Evolutionary conservation across 2,113 vertebrate genomes (phyloP).

Genomic region (Pangasianodon gigas): DNA sequence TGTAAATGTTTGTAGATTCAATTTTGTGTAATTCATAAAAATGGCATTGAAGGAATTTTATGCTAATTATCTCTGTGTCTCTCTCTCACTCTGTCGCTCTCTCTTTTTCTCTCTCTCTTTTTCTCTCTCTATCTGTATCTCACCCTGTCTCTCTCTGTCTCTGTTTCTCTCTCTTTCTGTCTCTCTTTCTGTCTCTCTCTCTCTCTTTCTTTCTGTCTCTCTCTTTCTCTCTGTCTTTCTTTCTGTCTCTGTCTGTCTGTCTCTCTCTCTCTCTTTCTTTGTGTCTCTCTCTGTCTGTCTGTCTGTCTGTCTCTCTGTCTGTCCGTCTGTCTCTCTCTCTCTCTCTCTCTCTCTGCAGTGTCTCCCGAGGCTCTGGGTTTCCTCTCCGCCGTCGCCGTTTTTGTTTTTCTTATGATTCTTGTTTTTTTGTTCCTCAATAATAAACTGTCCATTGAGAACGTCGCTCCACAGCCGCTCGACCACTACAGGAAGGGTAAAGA

Average conservation of each 20-base stretch:
- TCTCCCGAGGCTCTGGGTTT: conserved; percentile 97
- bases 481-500: conserved; percentile 82
- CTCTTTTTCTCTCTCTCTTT: neutral
- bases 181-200: neutral
- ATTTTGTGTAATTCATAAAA: neutral
- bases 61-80: neutral
- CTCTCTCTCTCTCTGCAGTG: conserved; percentile 76
- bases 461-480: conserved; percentile 85
- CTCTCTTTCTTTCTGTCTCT: neutral
- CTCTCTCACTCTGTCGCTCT: neutral
- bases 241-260: neutral
- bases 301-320: neutral
- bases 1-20: neutral
- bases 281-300: neutral
- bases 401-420: conserved; percentile 91
- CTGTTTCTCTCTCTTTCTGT: too few species aligned
- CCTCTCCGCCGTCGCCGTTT: conserved; percentile 89
- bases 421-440: conserved; percentile 97
- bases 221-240: neutral
- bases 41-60: neutral
- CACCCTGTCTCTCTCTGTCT: too few species aligned
- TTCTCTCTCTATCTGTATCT: too few species aligned
- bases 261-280: neutral
- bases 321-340: neutral
- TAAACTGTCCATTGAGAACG: conserved; percentile 90